phyloP scores from a whole-genome alignment of 2,888 invertebrate species.

The Erebia aethiops region DNA sequence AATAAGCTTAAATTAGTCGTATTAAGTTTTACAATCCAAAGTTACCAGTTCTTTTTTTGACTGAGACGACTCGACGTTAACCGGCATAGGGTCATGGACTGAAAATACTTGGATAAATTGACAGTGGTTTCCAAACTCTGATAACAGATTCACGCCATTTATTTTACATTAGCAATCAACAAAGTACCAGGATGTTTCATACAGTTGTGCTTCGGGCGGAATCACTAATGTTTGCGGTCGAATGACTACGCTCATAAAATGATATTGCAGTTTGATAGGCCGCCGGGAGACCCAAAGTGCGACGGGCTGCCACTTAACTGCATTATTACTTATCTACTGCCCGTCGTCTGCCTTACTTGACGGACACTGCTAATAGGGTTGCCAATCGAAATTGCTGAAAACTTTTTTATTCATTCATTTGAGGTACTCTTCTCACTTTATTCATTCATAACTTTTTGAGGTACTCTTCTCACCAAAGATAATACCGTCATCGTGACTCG shows the following conservation, averaged over 20 bases:
- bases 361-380: slow-evolving; percentile 34
- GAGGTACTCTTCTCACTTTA: too few relatives aligned
- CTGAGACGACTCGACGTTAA: too few relatives aligned
- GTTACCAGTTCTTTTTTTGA: too few relatives aligned
- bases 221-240: slow-evolving; percentile 48
- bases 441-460: not conserved
- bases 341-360: slow-evolving; percentile 37
- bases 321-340: slow-evolving; percentile 59
- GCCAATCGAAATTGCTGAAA: not conserved
- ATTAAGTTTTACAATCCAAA: too few relatives aligned
- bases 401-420: too few relatives aligned
- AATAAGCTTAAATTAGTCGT: too few relatives aligned
- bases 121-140: slow-evolving; percentile 6
- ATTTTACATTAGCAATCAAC: slow-evolving; percentile 41
- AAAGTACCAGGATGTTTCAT: slow-evolving; percentile 36
- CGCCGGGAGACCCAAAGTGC: slow-evolving; percentile 51
- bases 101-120: slow-evolving; percentile 16
- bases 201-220: slow-evolving; percentile 37
- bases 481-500: too few relatives aligned
- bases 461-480: too few relatives aligned
- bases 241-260: slow-evolving; percentile 63
- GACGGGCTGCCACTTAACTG: slow-evolving; percentile 58
- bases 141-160: slow-evolving; percentile 31
- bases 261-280: slow-evolving; percentile 69
- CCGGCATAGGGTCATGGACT: not conserved